These are phyloP conservation scores for Rhizomys pruinosus DNA, from an alignment of 2,113 vertebrate species.

Conservation along the genomic window DNA sequence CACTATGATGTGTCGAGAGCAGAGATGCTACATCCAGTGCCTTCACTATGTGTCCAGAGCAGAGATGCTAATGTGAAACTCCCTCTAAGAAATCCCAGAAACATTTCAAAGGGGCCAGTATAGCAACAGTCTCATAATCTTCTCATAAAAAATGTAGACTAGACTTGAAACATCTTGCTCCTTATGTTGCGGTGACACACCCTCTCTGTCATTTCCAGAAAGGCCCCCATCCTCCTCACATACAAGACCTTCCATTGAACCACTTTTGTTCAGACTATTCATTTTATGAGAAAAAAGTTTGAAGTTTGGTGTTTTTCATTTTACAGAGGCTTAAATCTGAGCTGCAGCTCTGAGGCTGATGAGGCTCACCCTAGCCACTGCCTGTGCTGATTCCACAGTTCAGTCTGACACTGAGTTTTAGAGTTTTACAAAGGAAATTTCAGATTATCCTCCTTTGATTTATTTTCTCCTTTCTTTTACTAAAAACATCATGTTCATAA, in stretches of 20 bases:
- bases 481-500: not conserved
- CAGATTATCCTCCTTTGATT: not conserved
- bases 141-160: not conserved
- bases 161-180: not conserved
- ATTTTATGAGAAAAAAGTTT: not conserved
- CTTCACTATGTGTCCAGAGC: not conserved
- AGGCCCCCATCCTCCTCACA: not conserved
- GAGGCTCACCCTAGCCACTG: not conserved
- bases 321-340: not conserved
- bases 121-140: not conserved
- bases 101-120: not conserved
- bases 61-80: not conserved
- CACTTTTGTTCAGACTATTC: not conserved
- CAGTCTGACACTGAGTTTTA: not conserved
- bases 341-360: not conserved
- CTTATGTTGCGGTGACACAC: not conserved
- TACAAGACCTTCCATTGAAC: not conserved
- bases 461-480: not conserved
- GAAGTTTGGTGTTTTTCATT: not conserved
- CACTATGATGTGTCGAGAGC: too few species aligned
- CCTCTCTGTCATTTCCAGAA: not conserved
- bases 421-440: not conserved
- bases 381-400: not conserved
- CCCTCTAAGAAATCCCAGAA: constrained; percentile 54
- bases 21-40: not conserved